phyloP scores from a whole-genome alignment of 1,140 invertebrate genomes.

The Cydia splendana region DNA sequence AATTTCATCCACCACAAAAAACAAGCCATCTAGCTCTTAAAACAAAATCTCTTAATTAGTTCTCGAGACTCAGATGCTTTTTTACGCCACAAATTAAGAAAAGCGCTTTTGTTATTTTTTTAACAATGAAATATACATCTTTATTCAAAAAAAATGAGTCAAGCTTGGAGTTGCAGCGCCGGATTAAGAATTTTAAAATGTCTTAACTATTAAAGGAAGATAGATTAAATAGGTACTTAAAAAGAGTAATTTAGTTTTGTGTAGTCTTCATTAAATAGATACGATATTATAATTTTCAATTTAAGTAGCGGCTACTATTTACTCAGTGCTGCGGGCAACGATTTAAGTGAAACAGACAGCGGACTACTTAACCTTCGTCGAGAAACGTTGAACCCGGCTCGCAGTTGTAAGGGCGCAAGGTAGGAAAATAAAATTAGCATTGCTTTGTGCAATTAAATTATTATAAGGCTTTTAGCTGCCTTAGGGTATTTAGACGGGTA shows the following conservation, averaged over 20 bases:
- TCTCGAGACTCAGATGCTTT: neutral
- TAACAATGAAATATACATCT: slow-evolving; percentile 9
- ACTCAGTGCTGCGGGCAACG: slow-evolving; percentile 57
- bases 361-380: slow-evolving; percentile 66
- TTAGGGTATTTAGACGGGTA: neutral
- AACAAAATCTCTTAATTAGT: slow-evolving; percentile 1
- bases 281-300: slow-evolving; percentile 61
- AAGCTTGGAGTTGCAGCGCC: neutral
- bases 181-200: neutral
- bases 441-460: slow-evolving; percentile 32
- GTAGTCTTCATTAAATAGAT: slow-evolving; percentile 54
- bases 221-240: neutral
- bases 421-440: slow-evolving; percentile 42
- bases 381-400: slow-evolving; percentile 56
- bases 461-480: slow-evolving; percentile 10
- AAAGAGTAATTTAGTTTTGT: slow-evolving; percentile 42
- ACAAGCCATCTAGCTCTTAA: neutral
- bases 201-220: neutral
- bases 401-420: slow-evolving; percentile 38
- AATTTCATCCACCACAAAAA: neutral
- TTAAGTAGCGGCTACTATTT: slow-evolving; percentile 56
- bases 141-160: neutral
- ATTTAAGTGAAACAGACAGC: slow-evolving; percentile 70
- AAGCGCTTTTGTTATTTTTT: neutral
- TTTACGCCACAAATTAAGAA: slow-evolving; percentile 5